phyloP scores from a whole-genome alignment of 2,888 invertebrate genomes.

The Cheilosia variabilis region DNA sequence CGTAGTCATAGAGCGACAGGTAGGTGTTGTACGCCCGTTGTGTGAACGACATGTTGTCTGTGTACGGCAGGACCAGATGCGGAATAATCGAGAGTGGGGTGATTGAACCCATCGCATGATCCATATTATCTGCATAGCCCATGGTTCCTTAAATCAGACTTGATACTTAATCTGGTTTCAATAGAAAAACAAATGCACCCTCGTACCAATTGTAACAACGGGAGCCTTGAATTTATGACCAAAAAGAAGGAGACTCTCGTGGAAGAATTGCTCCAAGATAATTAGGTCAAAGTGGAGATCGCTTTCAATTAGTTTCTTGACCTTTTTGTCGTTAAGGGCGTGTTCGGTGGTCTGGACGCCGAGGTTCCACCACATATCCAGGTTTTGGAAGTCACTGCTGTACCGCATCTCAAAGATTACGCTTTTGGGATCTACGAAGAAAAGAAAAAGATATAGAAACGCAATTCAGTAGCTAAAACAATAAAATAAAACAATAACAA shows the following conservation, averaged over 20 bases:
- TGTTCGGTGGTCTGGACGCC: slow-evolving; percentile 80
- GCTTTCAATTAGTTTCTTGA: slow-evolving; percentile 80
- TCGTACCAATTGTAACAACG: slow-evolving; percentile 80
- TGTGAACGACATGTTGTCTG: slow-evolving; percentile 82
- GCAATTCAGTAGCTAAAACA: too few relatives aligned
- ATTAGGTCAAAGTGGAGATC: slow-evolving; percentile 83
- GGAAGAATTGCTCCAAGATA: slow-evolving; percentile 83
- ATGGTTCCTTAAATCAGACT: slow-evolving; percentile 79
- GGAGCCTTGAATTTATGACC: slow-evolving; percentile 83
- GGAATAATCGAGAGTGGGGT: slow-evolving; percentile 83
- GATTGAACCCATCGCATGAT: slow-evolving; percentile 82
- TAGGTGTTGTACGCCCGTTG: slow-evolving; percentile 82
- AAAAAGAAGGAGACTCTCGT: slow-evolving; percentile 84
- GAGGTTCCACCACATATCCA: slow-evolving; percentile 81
- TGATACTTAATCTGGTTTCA: not conserved
- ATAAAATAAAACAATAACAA: too few relatives aligned
- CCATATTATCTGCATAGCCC: slow-evolving; percentile 83
- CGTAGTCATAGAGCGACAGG: slow-evolving; percentile 80
- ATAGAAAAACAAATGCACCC: not conserved
- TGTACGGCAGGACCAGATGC: slow-evolving; percentile 80
- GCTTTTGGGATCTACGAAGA: slow-evolving; percentile 80
- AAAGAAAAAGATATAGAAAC: too few relatives aligned
- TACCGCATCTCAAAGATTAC: slow-evolving; percentile 81
- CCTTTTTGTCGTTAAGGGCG: slow-evolving; percentile 80
- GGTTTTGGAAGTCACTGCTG: slow-evolving; percentile 81